Base-by-base conservation (phyloP, 2,888 invertebrate species). In the Drosophila phalerata region DNA sequence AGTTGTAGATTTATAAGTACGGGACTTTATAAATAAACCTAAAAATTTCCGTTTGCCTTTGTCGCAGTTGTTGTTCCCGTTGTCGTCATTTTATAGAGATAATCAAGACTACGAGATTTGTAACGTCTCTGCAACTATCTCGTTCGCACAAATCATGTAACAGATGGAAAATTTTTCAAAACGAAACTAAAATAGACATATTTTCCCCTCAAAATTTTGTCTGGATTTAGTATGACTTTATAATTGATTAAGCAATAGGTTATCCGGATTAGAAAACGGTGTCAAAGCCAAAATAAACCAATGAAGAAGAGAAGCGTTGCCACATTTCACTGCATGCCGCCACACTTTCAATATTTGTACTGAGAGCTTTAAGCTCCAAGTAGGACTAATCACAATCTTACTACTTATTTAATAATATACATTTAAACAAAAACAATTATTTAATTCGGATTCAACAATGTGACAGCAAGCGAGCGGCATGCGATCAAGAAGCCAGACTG, bases 21-120 rank as follows among this genome's bases (percentile, higher is more conserved):
- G 30, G 47, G 51, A 51, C 51, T 70, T 69, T 81, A 81, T 74
- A 78, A 84, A 76, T 85, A 84, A 71, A 74, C 51, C 67, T 73
- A 69, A 81, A 83, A 83, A 74, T 89, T 86, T 88, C 89, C 85
- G 76, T 74, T 85, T 79, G 85, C 75, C 71, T 73, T 73, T 77
- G 78, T 70, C 60, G 64, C 60, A 43, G 60, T 75, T 53, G 47
- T 32, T 17, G 61, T 40, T 61, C 52, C 32, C 49, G 52, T 67
- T 60, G 63, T 52, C 61, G 49, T 60, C 58, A 53, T 52, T 53
- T 51, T 25, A 30, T 34, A 66, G 72, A 85, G 84, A 85, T 88
- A 88, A 88, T 80, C 69, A 45, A 47, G 53, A 65, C 49, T 43
- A 55, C 45, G 49, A 49, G 61, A 37, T 28, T 69, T 88, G 70